Evolutionary conservation across 2,113 vertebrate species (phyloP), one percentile per base, ranked within the genome.

Genomic region (Casuarius casuarius): DNA sequence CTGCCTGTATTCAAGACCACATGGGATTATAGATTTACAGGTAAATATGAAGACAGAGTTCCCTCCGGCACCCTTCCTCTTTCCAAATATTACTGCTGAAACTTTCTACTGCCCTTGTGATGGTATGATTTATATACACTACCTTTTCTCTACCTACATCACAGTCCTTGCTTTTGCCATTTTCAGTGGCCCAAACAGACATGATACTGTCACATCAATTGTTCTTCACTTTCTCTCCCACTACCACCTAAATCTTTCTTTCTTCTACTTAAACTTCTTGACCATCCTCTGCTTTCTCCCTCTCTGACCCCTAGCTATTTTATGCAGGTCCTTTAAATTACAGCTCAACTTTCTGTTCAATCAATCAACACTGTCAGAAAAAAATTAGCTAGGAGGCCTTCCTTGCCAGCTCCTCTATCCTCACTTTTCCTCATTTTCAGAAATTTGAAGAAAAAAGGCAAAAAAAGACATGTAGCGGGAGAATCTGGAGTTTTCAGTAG

Each of bases 21-120:
- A 8, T 0, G 35, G 35, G 3, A 8, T 51, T 31, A 4, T 8
- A 54, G 86, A 78, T 59, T 62, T 33, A 67, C 1, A 38, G 29
- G 33, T 1, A 10, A 4, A 26, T 7, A 46, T 0, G 0, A 84
- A 87, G n/a, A 58, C 67, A 81, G 3, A 13, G 25, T 62, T 73
- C 51, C 31, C 73, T 72, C 76, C 52, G 16, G 66, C 68, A 78
- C 28, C 54, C 66, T 9, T 40, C 22, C 22, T 81, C 65, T 3
- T 82, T 78, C 77, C 77, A 84, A 0, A 12, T 63, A 31, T 46
- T 65, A 38, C 48, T 79, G 79, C 56, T 79, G 56, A 79, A 90
- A 58, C 52, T 70, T 79, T 25, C 0, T 1, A 4, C 88, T 44
- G 17, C 10, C 46, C 87, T 40, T 56, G 29, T 18, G 48, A 76